Base-by-base conservation (phyloP, 1,140 invertebrate species). In the Panonychus citri region DNA sequence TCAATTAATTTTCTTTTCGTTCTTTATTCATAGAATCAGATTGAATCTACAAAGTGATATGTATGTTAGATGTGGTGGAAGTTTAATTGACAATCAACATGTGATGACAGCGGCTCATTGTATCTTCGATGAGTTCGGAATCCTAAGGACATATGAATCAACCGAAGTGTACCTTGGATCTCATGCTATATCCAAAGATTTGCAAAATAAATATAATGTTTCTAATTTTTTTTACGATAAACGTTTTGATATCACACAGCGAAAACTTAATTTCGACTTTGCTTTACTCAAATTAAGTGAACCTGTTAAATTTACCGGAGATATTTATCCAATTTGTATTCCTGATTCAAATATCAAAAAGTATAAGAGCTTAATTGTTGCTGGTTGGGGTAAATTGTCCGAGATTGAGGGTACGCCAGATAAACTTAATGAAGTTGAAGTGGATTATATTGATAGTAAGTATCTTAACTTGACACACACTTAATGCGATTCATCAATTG, bases 111-210 rank as follows among this genome's bases (percentile, higher is more conserved):
- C 63, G 5, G 63, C 56, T 10, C 64, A 65, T 46, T 65, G 64
- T 50, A 64, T 65, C 4, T 55, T 55, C 46, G 58, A 56, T 27
- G 57, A 57, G 43, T 57, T 60, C 53, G 43, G 43, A 7, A 24
- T 46, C 10, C n/a, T 46, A 21, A 7, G 25, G 39, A 54, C 37
- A 34, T 15, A 50, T 1, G 42, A 57, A 42, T 19, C n/a, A 21
- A 48, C 59, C 17, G 60, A 54, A 21, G 57, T 59, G 25, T 57
- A 57, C 24, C 76, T 79, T 3, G 82, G 80, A 0, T 80, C 82
- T 65, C 82, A 80, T 79, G 80, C 86, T 64, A 84, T 82, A 0
- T 80, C 85, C 65, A 81, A 77, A 0, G 78, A 75, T 54, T 73
- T 74, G 13, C 83, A 87, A 66, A 46, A 46, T 46, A 46, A 46